phyloP scores from a whole-genome alignment of 1,140 invertebrate genomes.

The Macrobrachium nipponense region DNA sequence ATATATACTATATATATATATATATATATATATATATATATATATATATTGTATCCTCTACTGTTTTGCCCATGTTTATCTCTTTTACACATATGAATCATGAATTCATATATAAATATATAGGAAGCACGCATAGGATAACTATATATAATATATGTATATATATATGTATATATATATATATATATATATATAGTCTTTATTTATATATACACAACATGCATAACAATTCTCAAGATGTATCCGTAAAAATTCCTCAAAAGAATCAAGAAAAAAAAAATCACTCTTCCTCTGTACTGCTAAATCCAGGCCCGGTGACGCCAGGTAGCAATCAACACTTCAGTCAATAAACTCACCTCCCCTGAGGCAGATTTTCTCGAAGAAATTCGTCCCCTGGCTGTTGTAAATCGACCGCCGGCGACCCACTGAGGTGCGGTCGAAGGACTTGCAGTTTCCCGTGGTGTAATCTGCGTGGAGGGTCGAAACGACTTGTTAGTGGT shows the following conservation, averaged over 20 bases:
- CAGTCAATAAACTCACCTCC: conserved; percentile 63
- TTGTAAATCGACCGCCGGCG: conserved; percentile 68
- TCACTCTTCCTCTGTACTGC: neutral
- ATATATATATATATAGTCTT: too few species aligned
- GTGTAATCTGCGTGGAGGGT: conserved; percentile 43
- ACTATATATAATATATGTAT: conserved; percentile 35
- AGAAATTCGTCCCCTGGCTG: conserved; percentile 70
- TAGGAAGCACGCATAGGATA: too few species aligned
- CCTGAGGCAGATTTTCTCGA: conserved; percentile 72
- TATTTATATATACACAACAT: conserved; percentile 30
- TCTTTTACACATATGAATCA: too few species aligned
- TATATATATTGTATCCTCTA: too few species aligned
- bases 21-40: conserved; percentile 32
- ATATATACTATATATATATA: conserved; percentile 31
- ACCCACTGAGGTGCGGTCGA: conserved; percentile 71
- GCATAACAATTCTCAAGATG: neutral
- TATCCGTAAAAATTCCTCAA: neutral
- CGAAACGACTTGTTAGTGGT: neutral
- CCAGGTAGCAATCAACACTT: neutral
- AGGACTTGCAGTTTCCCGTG: conserved; percentile 68
- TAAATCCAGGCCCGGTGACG: neutral
- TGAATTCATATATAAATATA: too few species aligned
- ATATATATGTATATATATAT: conserved; percentile 23
- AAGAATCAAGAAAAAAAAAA: too few species aligned
- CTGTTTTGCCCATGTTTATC: too few species aligned